Base-by-base conservation (phyloP, 2,113 vertebrate genomes). In the Pelvicachromis taeniatus region DNA sequence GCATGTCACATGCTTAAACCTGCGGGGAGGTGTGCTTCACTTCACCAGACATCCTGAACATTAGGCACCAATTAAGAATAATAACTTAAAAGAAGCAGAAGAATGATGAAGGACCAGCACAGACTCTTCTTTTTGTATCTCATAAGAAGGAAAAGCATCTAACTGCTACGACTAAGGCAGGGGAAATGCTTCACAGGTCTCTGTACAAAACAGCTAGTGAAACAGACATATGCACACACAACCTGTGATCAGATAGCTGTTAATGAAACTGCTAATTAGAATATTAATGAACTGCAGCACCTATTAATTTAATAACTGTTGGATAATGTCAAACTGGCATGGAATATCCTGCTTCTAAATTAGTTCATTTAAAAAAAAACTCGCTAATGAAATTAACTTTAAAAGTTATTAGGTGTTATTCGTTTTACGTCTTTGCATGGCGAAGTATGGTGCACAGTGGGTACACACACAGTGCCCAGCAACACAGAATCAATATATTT, bases 201-300 rank as follows among this genome's bases (percentile, higher is more conserved):
- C 26, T n/a, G 42, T 33, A 81, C 26, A 78, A 89, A 79, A 61
- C 52, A 73, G 82, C 58, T 23, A 13, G 29, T 26, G 11, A 83
- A 52, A 19, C 63, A 53, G 40, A 80, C 40, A 19, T 35, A 42
- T 78, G 13, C 21, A 77, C 50, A 80, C 40, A 75, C 31, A 19
- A 84, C 56, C 65, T 53, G 61, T 42, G 70, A 85, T 80, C 42
- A 89, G 78, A 85, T 91, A 88, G 88, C 85, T 68, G 61, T 81
- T 92, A 81, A 89, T 91, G 87, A 88, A 89, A 86, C 77, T 58
- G 33, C 54, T 88, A 80, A 91, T 92, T 84, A 85, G 52, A 84
- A 84, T 80, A 85, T 89, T 88, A 93, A 94, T 85, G 70, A 77
- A 48, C 83, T 88, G 77, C 55, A 84, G 82, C 80, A 80, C 80